Evolutionary conservation across 1,140 invertebrate species (phyloP).

Genomic region (Hesperophylax magnus): DNA sequence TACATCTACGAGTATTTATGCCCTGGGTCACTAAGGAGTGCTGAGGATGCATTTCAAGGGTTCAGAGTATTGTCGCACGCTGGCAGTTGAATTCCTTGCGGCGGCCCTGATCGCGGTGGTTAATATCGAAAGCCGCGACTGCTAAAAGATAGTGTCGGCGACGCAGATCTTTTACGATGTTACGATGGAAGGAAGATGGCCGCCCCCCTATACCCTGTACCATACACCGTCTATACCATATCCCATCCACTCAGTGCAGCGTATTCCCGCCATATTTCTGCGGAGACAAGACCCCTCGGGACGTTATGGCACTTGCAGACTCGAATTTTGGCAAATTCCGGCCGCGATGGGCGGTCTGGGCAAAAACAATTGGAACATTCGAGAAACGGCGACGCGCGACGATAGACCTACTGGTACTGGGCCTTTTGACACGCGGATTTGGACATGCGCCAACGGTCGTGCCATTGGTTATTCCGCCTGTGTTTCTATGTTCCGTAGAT

Average conservation of each 20-base stretch:
- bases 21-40: too few species aligned
- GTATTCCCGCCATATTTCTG: constrained; percentile 5
- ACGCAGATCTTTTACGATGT: background rate
- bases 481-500: background rate
- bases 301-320: constrained; percentile 27
- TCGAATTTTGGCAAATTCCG: constrained; percentile 18
- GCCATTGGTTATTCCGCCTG: constrained; percentile 11
- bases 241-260: background rate
- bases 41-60: too few species aligned
- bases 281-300: constrained; percentile 1
- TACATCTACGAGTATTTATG: too few species aligned
- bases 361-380: constrained; percentile 29
- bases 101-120: too few species aligned
- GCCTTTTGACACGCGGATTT: constrained; percentile 19
- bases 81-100: too few species aligned
- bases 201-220: background rate
- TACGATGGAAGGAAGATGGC: background rate
- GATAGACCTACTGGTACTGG: background rate
- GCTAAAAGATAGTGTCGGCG: background rate
- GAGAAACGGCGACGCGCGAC: constrained; percentile 1
- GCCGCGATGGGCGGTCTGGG: constrained; percentile 10
- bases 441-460: background rate
- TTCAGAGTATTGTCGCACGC: too few species aligned
- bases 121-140: too few species aligned
- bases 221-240: too few species aligned